Percentiles rank a stretch among this genome's conserved stretches.
phyloP scores from a whole-genome alignment of 2,113 vertebrate species.

The Cheilinus undulatus region DNA sequence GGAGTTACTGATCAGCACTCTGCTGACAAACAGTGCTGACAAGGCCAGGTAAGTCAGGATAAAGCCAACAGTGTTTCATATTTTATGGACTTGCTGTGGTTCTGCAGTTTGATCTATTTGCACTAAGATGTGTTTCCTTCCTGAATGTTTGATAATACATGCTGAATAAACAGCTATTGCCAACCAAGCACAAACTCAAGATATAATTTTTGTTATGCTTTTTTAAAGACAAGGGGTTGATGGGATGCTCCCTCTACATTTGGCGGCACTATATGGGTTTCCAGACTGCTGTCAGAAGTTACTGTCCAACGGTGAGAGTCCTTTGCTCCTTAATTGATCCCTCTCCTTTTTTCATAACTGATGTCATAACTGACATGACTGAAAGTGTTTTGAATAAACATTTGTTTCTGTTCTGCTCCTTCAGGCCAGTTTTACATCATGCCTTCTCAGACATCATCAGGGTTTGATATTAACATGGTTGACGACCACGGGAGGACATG shows the following conservation, averaged over 20 bases:
- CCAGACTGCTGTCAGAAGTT: slow-evolving; percentile 98
- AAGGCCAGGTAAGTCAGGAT: slow-evolving; percentile 86
- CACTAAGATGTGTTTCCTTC: too few relatives aligned
- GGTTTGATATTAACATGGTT: slow-evolving; percentile 91
- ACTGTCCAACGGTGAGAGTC: slow-evolving; percentile 90
- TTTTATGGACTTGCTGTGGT: not conserved
- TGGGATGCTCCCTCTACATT: slow-evolving; percentile 95
- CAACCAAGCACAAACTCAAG: too few relatives aligned
- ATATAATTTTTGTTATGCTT: slow-evolving; percentile 5
- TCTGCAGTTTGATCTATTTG: not conserved
- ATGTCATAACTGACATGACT: not conserved
- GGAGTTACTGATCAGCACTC: slow-evolving; percentile 94
- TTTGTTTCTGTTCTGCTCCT: not conserved
- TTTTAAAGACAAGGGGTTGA: slow-evolving; percentile 90
- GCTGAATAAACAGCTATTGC: not conserved
- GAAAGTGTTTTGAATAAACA: not conserved
- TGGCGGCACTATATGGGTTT: slow-evolving; percentile 93
- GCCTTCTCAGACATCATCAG: slow-evolving; percentile 86
- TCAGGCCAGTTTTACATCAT: slow-evolving; percentile 94
- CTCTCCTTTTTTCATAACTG: not conserved
- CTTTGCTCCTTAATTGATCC: not conserved
- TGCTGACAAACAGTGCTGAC: slow-evolving; percentile 95
- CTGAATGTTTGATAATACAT: not conserved
- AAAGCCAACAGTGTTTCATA: not conserved
- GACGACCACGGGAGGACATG: slow-evolving; percentile 94